Conservation (phyloP, 2,113 vertebrate genomes). For the Hemibagrus wyckioides region DNA sequence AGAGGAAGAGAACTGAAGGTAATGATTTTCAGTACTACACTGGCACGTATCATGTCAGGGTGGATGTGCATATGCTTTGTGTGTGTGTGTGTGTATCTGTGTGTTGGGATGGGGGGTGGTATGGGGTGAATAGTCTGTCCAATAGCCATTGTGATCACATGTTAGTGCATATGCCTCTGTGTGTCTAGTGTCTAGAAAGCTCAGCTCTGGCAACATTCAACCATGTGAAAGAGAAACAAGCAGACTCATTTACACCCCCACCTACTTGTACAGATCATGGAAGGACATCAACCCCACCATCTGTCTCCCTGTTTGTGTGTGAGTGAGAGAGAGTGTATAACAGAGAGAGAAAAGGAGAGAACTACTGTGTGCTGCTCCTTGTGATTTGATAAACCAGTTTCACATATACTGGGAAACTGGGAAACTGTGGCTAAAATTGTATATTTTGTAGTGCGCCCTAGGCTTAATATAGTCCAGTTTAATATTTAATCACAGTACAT, state of each 20-base stretch:
- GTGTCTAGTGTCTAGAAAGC: conserved; percentile 41
- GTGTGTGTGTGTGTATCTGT: conserved; percentile 7
- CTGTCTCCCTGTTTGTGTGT: conserved; percentile 23
- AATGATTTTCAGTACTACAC: conserved; percentile 84
- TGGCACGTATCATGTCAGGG: conserved; percentile 82
- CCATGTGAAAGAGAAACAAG: conserved; percentile 34
- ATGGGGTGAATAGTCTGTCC: background rate
- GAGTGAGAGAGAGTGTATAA: conserved; percentile 23
- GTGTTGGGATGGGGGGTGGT: background rate
- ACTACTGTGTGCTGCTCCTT: background rate
- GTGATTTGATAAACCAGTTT: conserved; percentile 4
- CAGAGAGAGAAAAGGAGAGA: background rate
- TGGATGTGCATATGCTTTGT: conserved; percentile 68
- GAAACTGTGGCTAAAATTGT: too few relatives aligned
- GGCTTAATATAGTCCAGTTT: too few relatives aligned
- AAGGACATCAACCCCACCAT: conserved; percentile 34
- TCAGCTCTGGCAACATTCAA: conserved; percentile 8
- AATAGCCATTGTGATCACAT: background rate
- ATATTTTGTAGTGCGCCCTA: too few relatives aligned
- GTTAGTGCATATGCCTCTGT: conserved; percentile 32
- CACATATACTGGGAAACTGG: background rate
- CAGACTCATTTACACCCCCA: conserved; percentile 40
- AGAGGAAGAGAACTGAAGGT: conserved; percentile 83
- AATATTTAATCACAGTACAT: too few relatives aligned
- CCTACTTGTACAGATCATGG: conserved; percentile 35